Conservation (phyloP, 2,113 vertebrate species). For the Lipotes vexillifer region DNA sequence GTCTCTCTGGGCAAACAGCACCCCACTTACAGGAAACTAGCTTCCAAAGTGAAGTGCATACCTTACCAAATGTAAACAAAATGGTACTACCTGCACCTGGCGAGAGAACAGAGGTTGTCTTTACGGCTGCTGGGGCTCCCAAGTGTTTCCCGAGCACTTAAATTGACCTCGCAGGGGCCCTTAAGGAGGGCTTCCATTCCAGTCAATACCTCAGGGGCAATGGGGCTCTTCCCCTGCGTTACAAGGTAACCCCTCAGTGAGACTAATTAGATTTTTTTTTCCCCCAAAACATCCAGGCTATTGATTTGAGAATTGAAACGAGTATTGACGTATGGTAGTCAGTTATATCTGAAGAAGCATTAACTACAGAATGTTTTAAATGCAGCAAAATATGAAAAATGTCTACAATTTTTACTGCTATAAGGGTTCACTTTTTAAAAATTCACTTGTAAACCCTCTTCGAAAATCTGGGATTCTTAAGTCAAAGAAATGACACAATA, state of each 20-base stretch:
- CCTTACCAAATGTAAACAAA: background rate
- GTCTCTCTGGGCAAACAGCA: background rate
- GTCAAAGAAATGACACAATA: background rate
- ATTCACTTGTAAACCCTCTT: background rate
- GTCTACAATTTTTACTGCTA: background rate
- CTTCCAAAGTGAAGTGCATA: background rate
- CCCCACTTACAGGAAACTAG: background rate
- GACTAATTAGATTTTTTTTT: constrained; percentile 79
- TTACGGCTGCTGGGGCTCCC: background rate
- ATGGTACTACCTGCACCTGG: background rate
- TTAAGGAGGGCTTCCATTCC: constrained; percentile 53
- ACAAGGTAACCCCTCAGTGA: constrained; percentile 68
- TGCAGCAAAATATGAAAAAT: constrained; percentile 27
- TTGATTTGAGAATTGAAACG: constrained; percentile 77
- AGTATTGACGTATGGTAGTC: constrained; percentile 61
- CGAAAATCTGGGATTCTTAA: background rate
- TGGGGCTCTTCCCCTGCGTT: background rate
- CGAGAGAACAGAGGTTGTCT: constrained; percentile 3
- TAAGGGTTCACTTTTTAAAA: constrained; percentile 7
- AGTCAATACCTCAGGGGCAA: constrained; percentile 68
- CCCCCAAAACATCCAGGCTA: constrained; percentile 64
- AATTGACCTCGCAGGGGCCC: constrained; percentile 66
- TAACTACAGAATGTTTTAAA: constrained; percentile 59
- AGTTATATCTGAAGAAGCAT: constrained; percentile 68
- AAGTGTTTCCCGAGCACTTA: constrained; percentile 50